A percentile compares a stretch with the other conserved stretches of the same genome.
Evolutionary conservation across 2,888 invertebrate genomes (phyloP).

Genomic region (Hirtodrosophila confusa): DNA sequence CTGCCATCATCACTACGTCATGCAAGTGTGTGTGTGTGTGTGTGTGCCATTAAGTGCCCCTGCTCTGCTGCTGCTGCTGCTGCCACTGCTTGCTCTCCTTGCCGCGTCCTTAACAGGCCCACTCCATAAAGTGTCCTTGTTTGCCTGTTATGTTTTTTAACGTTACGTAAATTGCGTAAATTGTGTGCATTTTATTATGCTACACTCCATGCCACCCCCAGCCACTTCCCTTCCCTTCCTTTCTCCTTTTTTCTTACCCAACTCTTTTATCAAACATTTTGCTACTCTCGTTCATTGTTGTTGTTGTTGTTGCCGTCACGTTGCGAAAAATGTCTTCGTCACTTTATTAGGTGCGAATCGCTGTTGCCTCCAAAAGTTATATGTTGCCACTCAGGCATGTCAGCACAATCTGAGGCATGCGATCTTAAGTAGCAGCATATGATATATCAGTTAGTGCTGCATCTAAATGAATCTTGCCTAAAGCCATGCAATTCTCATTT

Average conservation of each 20-base stretch:
- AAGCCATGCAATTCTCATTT: no score
- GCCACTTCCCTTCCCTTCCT: background rate
- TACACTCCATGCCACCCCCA: constrained; percentile 48
- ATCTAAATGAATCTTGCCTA: no score
- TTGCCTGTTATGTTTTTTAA: constrained; percentile 66
- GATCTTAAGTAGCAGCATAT: background rate
- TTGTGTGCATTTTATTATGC: constrained; percentile 68
- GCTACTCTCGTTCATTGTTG: constrained; percentile 17
- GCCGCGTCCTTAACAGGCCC: no score
- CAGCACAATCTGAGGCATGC: background rate
- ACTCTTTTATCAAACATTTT: constrained; percentile 49
- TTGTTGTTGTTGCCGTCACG: constrained; percentile 15
- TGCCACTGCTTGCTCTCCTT: constrained; percentile 2
- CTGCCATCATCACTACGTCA: constrained; percentile 29
- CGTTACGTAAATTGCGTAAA: constrained; percentile 69
- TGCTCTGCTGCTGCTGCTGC: constrained; percentile 5
- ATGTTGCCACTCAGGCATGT: no score
- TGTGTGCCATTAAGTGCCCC: constrained; percentile 37
- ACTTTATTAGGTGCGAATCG: constrained; percentile 52
- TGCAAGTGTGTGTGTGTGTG: constrained; percentile 3
- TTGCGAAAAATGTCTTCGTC: constrained; percentile 53
- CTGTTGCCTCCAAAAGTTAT: constrained; percentile 1
- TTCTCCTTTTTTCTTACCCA: constrained; percentile 4
- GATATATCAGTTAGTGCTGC: no score
- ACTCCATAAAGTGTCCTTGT: constrained; percentile 46